These are phyloP conservation scores for Lamprotornis superbus DNA, from an alignment of 2,113 vertebrate species.

Conservation along the genomic window DNA sequence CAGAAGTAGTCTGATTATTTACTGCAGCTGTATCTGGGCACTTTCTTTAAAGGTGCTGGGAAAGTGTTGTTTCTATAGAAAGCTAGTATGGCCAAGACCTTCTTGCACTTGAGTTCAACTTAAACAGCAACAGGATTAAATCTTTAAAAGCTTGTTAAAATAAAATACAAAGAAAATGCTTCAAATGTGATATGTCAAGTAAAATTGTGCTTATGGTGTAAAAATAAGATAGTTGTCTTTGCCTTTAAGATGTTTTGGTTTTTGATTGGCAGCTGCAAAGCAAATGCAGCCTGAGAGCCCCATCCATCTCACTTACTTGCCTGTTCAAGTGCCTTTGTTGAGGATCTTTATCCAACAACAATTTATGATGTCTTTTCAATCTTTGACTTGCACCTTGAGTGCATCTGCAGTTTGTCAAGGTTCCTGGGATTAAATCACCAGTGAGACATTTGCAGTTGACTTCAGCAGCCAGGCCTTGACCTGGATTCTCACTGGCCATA, in stretches of 20 bases:
- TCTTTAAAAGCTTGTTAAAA: background rate
- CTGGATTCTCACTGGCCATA: background rate
- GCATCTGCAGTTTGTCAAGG: background rate
- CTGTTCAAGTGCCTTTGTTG: background rate
- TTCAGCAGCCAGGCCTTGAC: background rate
- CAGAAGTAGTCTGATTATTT: background rate
- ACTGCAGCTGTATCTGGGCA: background rate
- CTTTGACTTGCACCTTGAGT: background rate
- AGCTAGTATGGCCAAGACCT: background rate
- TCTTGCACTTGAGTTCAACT: background rate
- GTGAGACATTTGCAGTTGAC: background rate
- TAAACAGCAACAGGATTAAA: background rate
- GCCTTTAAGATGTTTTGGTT: background rate
- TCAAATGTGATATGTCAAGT: background rate
- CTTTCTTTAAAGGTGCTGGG: background rate
- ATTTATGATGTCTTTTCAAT: background rate
- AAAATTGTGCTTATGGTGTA: background rate
- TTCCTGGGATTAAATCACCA: background rate
- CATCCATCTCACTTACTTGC: fast-evolving
- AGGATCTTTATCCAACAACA: background rate
- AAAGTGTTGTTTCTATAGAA: background rate
- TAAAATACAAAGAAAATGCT: background rate
- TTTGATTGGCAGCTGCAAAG: background rate
- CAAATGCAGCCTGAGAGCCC: background rate
- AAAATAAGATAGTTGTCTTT: background rate